Evolutionary conservation across 1,140 invertebrate genomes (phyloP).

Genomic region (Drosophila sp.): DNA sequence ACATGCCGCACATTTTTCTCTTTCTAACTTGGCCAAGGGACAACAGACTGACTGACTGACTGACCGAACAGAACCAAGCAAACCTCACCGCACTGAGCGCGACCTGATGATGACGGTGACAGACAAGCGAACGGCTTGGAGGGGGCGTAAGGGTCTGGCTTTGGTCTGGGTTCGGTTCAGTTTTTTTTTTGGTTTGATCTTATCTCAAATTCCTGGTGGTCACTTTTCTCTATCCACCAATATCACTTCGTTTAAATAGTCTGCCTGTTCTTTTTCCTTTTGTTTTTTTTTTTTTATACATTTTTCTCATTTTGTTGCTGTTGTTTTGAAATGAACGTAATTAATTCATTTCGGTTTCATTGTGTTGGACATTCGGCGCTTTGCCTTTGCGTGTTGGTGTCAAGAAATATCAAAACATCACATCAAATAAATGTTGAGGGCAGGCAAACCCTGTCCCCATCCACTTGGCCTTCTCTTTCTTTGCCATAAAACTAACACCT

Average conservation of each 20-base stretch:
- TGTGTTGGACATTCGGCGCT: slow-evolving; percentile 70
- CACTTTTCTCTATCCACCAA: slow-evolving; percentile 81
- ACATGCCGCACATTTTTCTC: slow-evolving; percentile 68
- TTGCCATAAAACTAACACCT: slow-evolving; percentile 61
- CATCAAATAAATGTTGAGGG: slow-evolving; percentile 83
- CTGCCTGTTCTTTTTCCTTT: slow-evolving; percentile 49
- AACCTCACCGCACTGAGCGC: background rate
- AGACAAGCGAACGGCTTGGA: slow-evolving; percentile 65
- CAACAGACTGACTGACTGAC: background rate
- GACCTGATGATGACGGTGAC: slow-evolving; percentile 64
- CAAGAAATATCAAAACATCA: slow-evolving; percentile 83
- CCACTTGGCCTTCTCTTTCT: slow-evolving; percentile 12
- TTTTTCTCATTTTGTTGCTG: slow-evolving; percentile 45
- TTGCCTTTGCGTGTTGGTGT: slow-evolving; percentile 77
- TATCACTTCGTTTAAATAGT: slow-evolving; percentile 82
- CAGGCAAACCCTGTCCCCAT: slow-evolving; percentile 41
- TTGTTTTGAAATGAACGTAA: slow-evolving; percentile 79
- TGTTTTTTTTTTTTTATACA: slow-evolving; percentile 32
- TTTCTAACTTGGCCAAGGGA: slow-evolving; percentile 35
- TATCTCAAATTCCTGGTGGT: slow-evolving; percentile 81
- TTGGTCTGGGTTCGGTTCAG: slow-evolving; percentile 42
- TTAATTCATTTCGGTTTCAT: slow-evolving; percentile 78
- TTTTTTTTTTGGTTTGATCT: slow-evolving; percentile 64
- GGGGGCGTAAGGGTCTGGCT: slow-evolving; percentile 27
- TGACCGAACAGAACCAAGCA: background rate